Evolutionary conservation across 2,797 vertebrate species (phyloP).

Genomic region (Sylvia borin): DNA sequence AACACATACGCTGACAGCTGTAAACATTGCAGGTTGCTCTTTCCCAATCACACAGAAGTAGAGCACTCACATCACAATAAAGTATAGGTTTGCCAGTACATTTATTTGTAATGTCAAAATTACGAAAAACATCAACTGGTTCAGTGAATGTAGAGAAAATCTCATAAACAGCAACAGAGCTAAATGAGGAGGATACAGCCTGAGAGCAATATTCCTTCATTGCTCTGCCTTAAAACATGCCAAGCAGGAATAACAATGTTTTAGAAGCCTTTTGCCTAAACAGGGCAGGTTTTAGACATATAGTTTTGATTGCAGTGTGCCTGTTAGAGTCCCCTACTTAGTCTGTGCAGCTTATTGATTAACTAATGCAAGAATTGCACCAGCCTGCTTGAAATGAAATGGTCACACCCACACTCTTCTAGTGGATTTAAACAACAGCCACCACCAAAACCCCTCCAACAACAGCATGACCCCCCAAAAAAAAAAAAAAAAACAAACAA

Average conservation of each 20-base stretch:
- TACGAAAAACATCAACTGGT: fast-evolving
- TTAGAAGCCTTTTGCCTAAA: neutral
- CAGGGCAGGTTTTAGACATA: neutral
- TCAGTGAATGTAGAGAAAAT: neutral
- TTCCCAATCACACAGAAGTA: fast-evolving
- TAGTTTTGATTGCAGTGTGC: neutral
- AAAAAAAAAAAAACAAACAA: fast-evolving
- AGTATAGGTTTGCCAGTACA: neutral
- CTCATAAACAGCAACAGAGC: neutral
- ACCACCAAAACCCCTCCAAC: neutral
- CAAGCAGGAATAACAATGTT: neutral
- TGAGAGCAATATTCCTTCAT: neutral
- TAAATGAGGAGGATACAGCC: neutral
- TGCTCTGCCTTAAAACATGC: neutral
- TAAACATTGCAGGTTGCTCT: neutral
- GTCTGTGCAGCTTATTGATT: neutral
- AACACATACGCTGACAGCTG: too few relatives aligned
- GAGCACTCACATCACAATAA: neutral
- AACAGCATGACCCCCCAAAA: too few relatives aligned
- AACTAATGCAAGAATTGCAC: neutral
- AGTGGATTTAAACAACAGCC: neutral
- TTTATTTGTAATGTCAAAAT: neutral
- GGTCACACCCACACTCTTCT: neutral
- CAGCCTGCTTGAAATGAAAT: neutral
- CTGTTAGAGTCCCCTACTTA: neutral